Percentiles rank a stretch among this genome's conserved stretches.
Evolutionary conservation across 2,797 vertebrate genomes (phyloP).

Genomic region (Sorex maritimensis): DNA sequence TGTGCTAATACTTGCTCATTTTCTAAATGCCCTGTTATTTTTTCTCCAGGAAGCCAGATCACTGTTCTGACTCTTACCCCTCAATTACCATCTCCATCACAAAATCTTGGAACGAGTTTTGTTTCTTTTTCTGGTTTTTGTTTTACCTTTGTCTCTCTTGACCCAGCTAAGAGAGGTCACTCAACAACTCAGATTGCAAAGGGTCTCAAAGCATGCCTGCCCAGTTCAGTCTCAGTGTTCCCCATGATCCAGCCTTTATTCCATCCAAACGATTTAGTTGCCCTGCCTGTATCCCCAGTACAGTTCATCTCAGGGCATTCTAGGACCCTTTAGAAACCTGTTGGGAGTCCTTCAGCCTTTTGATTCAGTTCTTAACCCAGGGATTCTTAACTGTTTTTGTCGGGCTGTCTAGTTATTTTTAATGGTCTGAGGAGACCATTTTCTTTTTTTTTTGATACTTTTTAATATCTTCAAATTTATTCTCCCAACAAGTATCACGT

Average conservation of each 20-base stretch:
- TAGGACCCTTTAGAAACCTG: slow-evolving; percentile 25
- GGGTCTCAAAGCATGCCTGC: neutral
- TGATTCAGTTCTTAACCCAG: neutral
- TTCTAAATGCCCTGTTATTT: slow-evolving; percentile 50
- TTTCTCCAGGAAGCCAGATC: slow-evolving; percentile 47
- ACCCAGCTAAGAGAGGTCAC: neutral
- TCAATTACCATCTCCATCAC: slow-evolving; percentile 24
- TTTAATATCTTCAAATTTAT: no score
- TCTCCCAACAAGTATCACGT: no score
- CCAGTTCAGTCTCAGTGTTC: neutral
- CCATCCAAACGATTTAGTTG: neutral
- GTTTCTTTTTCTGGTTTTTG: neutral
- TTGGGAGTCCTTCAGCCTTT: slow-evolving; percentile 10
- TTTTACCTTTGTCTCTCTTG: slow-evolving; percentile 9
- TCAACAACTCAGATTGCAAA: slow-evolving; percentile 41
- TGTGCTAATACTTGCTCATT: slow-evolving; percentile 32
- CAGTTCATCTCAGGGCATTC: neutral
- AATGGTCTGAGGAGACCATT: slow-evolving; percentile 22
- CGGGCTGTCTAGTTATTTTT: neutral
- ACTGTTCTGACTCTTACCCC: slow-evolving; percentile 36
- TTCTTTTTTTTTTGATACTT: no score
- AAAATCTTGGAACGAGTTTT: slow-evolving; percentile 1
- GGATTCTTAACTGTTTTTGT: slow-evolving; percentile 36
- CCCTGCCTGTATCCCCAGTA: neutral
- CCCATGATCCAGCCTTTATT: neutral